Percentiles rank a stretch among this genome's conserved stretches.
phyloP scores from a whole-genome alignment of 1,140 invertebrate genomes.

The Neomicropteryx cornuta region DNA sequence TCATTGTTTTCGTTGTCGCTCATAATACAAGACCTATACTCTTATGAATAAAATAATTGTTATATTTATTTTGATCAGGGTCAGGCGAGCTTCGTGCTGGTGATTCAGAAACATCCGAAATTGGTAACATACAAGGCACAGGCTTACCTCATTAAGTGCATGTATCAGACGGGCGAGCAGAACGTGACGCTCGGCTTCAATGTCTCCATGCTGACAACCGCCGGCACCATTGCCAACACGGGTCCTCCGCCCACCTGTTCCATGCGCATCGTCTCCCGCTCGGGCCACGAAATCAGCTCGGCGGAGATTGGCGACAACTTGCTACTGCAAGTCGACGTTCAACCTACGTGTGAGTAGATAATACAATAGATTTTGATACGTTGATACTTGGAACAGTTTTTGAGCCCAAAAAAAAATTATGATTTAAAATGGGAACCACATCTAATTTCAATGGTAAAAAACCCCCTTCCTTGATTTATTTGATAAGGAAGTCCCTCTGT shows the following conservation, averaged over 20 bases:
- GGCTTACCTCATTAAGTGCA: slow-evolving; percentile 90
- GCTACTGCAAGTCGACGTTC: slow-evolving; percentile 85
- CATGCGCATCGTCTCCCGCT: slow-evolving; percentile 83
- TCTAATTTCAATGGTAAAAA: too few species aligned
- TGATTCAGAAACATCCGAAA: slow-evolving; percentile 92
- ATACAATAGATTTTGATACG: too few species aligned
- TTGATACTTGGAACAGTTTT: background rate
- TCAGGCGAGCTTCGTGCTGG: slow-evolving; percentile 82
- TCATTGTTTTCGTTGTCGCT: too few species aligned
- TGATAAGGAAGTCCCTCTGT: too few species aligned
- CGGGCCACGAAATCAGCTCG: slow-evolving; percentile 77
- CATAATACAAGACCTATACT: too few species aligned
- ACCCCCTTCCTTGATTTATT: too few species aligned
- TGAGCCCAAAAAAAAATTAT: background rate
- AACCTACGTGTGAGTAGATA: slow-evolving; percentile 69
- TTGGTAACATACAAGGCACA: slow-evolving; percentile 89
- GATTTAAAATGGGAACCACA: too few species aligned
- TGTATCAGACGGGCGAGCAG: slow-evolving; percentile 88
- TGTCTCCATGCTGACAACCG: slow-evolving; percentile 89
- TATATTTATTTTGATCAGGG: slow-evolving; percentile 47
- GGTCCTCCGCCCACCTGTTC: slow-evolving; percentile 86
- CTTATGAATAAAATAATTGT: too few species aligned
- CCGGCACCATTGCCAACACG: slow-evolving; percentile 89
- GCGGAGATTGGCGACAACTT: slow-evolving; percentile 89
- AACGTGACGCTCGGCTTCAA: slow-evolving; percentile 90